Evolutionary conservation across 2,113 vertebrate species (phyloP), one percentile per base, ranked within the genome.

Genomic region (Syrmaticus mikado): DNA sequence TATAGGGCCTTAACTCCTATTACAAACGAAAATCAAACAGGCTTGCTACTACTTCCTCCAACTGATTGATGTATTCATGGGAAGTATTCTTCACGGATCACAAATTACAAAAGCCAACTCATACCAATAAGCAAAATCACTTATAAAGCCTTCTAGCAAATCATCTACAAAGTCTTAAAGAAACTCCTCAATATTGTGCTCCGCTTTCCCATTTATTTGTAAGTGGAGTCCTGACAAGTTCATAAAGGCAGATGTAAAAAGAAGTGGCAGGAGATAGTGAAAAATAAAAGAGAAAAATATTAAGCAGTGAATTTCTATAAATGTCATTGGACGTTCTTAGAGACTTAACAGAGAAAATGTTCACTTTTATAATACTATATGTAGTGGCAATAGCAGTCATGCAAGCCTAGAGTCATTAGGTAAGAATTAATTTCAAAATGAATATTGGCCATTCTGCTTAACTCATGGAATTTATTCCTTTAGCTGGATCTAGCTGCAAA

Each of bases 381-480:
- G 30, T 41, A 87, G 22, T 62, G 43, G 41, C 14, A 87, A 60
- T 25, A 5, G 12, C 14, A 77, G 34, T 58, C 34, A 55, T 40
- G n/a, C 70, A 78, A 77, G 68, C 53, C n/a, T 53, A 36, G 46
- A 77, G 13, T 74, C 85, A 78, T 46, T 0, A 57, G 48, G 61
- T 60, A 90, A 78, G 83, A 82, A 84, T 67, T 86, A 16, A 68
- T 83, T 86, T 83, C 13, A 11, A 71, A 86, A 70, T 41, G 15
- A 74, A 62, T 87, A 84, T 66, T 85, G 84, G 53, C 40, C 50
- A 34, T 79, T 76, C 62, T 94, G 71, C 78, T 85, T 77, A 92
- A 76, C 22, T 93, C 67, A 15, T 32, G 67, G 75, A 89, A 85
- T 77, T 84, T 70, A 80, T 92, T 76, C 55, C 55, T 73, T 79